These are phyloP conservation scores for Psix sp. DNA, from an alignment of 1,140 invertebrate species.

Conservation along the genomic window DNA sequence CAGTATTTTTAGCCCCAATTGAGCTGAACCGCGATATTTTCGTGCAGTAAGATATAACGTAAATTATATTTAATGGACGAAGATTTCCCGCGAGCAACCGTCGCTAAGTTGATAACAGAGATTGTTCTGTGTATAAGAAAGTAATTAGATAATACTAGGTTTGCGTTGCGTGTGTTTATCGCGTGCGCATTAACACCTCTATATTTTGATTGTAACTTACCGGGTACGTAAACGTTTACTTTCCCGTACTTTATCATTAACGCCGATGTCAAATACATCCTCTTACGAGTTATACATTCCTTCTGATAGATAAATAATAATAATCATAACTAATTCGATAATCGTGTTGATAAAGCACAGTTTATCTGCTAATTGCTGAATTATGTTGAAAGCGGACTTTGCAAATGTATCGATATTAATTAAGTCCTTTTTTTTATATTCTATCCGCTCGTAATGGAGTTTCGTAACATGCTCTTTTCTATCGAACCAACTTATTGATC, in stretches of 20 bases:
- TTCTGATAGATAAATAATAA: conserved; percentile 45
- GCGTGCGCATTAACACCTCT: conserved; percentile 49
- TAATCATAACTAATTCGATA: conserved; percentile 43
- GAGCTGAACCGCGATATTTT: conserved; percentile 8
- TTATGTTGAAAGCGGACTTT: conserved; percentile 1
- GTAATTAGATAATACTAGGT: conserved; percentile 53
- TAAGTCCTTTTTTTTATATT: conserved; percentile 8
- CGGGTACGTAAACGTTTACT: conserved; percentile 42
- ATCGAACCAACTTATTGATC: too few relatives aligned
- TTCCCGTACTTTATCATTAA: conserved; percentile 45
- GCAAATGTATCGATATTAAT: conserved; percentile 13
- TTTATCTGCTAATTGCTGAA: conserved; percentile 23
- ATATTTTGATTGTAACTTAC: conserved; percentile 55
- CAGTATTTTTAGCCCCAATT: conserved; percentile 13
- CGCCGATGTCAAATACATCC: conserved; percentile 29
- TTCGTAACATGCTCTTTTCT: conserved; percentile 9
- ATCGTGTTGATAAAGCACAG: conserved; percentile 9
- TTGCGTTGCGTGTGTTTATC: conserved; percentile 46
- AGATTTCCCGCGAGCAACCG: conserved; percentile 30
- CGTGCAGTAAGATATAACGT: conserved; percentile 16
- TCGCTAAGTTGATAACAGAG: conserved; percentile 33
- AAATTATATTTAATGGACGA: conserved; percentile 33
- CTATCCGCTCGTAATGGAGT: conserved; percentile 1
- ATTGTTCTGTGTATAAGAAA: conserved; percentile 50
- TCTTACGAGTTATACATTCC: conserved; percentile 41